phyloP scores from a whole-genome alignment of 2,113 vertebrate genomes.

The Phodopus roborovskii region DNA sequence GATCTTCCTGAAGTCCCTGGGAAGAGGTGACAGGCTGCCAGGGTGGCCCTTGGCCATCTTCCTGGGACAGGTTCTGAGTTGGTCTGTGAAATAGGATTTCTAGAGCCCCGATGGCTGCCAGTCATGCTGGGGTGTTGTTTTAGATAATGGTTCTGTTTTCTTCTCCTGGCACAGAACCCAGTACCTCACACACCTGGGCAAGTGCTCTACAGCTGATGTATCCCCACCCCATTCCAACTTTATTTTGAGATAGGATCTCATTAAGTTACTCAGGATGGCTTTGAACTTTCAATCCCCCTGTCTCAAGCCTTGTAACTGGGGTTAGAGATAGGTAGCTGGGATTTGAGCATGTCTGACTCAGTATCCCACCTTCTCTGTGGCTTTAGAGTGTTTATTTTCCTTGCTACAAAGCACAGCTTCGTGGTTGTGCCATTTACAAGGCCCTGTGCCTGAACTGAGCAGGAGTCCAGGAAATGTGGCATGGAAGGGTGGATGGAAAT shows the following conservation, averaged over 20 bases:
- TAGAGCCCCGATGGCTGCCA: not conserved
- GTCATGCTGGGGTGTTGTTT: not conserved
- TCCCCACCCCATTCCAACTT: not conserved
- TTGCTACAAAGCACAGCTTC: not conserved
- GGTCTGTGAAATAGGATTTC: not conserved
- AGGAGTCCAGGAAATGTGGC: accelerated
- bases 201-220: not conserved
- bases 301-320: not conserved
- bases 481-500: not conserved
- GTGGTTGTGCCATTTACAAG: accelerated
- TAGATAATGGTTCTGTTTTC: not conserved
- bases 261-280: not conserved
- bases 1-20: not conserved
- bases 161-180: not conserved
- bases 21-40: not conserved
- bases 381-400: not conserved
- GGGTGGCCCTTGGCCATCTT: not conserved
- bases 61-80: not conserved
- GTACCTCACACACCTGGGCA: not conserved
- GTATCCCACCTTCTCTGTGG: not conserved
- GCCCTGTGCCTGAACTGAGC: not conserved
- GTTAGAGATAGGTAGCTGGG: not conserved
- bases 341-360: not conserved
- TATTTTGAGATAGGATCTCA: not conserved
- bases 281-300: not conserved